phyloP scores from a whole-genome alignment of 2,113 vertebrate species.

The Gymnobelideus leadbeateri region DNA sequence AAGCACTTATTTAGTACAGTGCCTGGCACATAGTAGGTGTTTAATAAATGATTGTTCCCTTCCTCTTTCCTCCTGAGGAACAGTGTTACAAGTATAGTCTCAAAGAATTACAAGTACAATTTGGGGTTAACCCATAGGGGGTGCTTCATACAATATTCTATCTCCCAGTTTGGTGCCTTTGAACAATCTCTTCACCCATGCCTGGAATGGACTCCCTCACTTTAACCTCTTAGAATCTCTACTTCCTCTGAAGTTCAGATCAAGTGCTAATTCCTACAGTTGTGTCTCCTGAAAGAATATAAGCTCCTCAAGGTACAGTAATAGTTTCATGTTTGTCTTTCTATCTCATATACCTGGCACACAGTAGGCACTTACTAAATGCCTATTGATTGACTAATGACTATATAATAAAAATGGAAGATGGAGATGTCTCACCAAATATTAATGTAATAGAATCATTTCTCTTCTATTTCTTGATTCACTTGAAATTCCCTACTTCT shows the following conservation, averaged over 20 bases:
- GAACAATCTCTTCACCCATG: background rate
- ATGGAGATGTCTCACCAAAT: background rate
- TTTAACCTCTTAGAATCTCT: background rate
- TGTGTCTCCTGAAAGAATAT: background rate
- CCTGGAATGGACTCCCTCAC: background rate
- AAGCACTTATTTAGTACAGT: too few species aligned
- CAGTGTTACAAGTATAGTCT: background rate
- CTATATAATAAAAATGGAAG: slow-evolving; percentile 9
- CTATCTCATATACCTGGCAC: background rate
- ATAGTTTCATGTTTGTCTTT: background rate
- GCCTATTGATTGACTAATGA: background rate
- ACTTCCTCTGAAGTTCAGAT: background rate
- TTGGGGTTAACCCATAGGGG: background rate
- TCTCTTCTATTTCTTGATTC: background rate
- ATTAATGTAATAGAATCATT: slow-evolving; percentile 7
- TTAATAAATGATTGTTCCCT: background rate
- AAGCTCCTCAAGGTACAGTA: background rate
- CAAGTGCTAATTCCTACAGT: background rate
- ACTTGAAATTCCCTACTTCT: slow-evolving; percentile 1
- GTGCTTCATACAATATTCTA: background rate
- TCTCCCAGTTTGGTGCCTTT: background rate
- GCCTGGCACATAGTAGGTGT: background rate
- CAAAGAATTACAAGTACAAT: background rate
- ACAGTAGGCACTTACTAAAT: background rate
- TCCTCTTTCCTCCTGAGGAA: background rate